phyloP scores from a whole-genome alignment of 2,797 vertebrate species.

The Mareca penelope region DNA sequence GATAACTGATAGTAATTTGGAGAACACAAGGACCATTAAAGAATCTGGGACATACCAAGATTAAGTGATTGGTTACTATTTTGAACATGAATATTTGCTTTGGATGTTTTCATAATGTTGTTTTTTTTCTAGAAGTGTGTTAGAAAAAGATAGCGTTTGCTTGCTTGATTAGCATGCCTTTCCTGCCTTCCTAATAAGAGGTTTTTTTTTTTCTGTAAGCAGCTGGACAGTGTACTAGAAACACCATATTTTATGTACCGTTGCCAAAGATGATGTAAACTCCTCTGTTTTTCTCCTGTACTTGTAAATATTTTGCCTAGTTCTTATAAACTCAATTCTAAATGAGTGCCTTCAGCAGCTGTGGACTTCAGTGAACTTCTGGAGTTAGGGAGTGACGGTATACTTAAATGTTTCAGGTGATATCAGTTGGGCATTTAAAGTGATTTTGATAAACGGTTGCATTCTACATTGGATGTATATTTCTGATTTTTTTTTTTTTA shows the following conservation, averaged over 20 bases:
- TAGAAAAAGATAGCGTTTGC: neutral
- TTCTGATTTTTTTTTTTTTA: neutral
- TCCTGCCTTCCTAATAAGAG: neutral
- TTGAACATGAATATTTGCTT: neutral
- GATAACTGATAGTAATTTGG: neutral
- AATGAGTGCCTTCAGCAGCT: neutral
- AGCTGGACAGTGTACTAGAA: constrained; percentile 22
- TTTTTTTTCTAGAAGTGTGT: neutral
- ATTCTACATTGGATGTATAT: neutral
- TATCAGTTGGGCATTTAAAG: neutral
- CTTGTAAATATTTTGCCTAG: constrained; percentile 48
- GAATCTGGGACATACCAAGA: neutral
- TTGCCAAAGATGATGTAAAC: constrained; percentile 49
- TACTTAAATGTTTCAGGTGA: neutral
- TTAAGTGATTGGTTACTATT: neutral
- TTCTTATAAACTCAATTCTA: constrained; percentile 25
- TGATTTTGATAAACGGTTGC: neutral
- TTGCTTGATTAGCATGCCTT: neutral
- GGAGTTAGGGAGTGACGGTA: neutral
- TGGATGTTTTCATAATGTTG: neutral
- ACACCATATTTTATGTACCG: neutral
- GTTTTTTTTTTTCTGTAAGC: constrained; percentile 10
- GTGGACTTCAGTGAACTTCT: neutral
- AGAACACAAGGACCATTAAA: neutral
- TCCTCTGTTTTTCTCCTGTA: constrained; percentile 20